phyloP scores from a whole-genome alignment of 2,113 vertebrate genomes.

The Boulengeromyrus knoepffleri region DNA sequence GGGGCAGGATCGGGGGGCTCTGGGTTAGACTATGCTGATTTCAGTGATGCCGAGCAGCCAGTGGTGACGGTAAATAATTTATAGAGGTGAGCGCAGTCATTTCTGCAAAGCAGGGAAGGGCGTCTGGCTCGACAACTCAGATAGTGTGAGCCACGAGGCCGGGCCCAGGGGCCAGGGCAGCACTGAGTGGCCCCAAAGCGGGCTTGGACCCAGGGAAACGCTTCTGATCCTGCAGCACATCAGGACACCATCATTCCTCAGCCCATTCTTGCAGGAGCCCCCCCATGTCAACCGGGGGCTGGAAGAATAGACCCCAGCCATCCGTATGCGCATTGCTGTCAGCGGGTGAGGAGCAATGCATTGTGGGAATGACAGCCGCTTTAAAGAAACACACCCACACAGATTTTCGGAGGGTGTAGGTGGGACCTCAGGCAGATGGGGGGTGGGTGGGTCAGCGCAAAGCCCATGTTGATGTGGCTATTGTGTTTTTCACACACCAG shows the following conservation, averaged over 20 bases:
- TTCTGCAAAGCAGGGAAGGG: neutral
- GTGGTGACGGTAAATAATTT: slow-evolving; percentile 11
- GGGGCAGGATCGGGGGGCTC: neutral
- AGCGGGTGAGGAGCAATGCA: neutral
- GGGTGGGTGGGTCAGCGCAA: neutral
- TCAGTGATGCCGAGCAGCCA: neutral
- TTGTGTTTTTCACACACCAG: slow-evolving; percentile 5
- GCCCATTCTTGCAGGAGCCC: neutral
- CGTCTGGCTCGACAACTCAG: neutral
- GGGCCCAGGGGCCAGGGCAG: neutral
- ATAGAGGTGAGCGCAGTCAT: neutral
- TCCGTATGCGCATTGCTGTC: neutral
- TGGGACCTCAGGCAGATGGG: neutral
- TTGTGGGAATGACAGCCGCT: neutral
- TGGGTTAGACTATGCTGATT: neutral
- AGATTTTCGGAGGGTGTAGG: neutral
- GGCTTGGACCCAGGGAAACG: neutral
- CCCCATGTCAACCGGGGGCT: neutral
- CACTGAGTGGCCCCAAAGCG: too few species aligned
- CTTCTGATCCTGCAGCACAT: neutral
- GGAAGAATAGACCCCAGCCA: neutral
- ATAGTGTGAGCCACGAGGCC: neutral
- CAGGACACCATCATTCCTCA: neutral
- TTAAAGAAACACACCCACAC: neutral
- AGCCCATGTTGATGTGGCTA: neutral